A percentile compares a stretch with the other conserved stretches of the same genome.
These are phyloP conservation scores for Drosophila flavopinicola DNA, from an alignment of 2,888 invertebrate genomes.

Conservation along the genomic window DNA sequence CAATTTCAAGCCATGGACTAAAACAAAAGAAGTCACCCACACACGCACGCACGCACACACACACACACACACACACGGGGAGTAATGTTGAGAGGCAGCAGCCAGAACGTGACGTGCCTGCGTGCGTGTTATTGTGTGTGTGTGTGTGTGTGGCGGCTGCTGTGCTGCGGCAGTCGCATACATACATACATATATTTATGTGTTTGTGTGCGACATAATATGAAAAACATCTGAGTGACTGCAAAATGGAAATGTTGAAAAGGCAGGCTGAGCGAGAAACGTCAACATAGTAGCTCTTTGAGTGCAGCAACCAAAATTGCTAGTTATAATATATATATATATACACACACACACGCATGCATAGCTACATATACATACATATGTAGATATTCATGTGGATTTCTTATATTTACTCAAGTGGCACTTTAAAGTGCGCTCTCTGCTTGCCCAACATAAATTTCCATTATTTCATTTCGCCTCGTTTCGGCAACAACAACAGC, in stretches of 20 bases:
- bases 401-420: conserved; percentile 41
- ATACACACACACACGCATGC: conserved; percentile 1
- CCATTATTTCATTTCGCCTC: conserved; percentile 71
- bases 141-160: conserved; percentile 12
- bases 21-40: conserved; percentile 64
- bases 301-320: conserved; percentile 44
- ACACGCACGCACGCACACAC: conserved; percentile 25
- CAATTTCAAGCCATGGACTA: conserved; percentile 55
- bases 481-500: conserved; percentile 48
- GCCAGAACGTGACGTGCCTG: conserved; percentile 45
- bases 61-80: conserved; percentile 11
- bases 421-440: conserved; percentile 56
- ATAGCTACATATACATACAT: not conserved
- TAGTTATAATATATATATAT: conserved; percentile 13
- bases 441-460: conserved; percentile 66
- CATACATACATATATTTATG: not conserved
- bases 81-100: conserved; percentile 23
- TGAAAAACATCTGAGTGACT: conserved; percentile 65
- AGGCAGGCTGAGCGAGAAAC: conserved; percentile 6
- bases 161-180: no score
- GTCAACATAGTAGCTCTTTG: conserved; percentile 23
- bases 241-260: conserved; percentile 25
- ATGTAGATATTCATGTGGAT: conserved; percentile 5
- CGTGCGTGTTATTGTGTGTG: conserved; percentile 4
- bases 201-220: conserved; percentile 35